Base-by-base conservation (phyloP, 2,797 vertebrate genomes). In the Pelochelys cantorii region DNA sequence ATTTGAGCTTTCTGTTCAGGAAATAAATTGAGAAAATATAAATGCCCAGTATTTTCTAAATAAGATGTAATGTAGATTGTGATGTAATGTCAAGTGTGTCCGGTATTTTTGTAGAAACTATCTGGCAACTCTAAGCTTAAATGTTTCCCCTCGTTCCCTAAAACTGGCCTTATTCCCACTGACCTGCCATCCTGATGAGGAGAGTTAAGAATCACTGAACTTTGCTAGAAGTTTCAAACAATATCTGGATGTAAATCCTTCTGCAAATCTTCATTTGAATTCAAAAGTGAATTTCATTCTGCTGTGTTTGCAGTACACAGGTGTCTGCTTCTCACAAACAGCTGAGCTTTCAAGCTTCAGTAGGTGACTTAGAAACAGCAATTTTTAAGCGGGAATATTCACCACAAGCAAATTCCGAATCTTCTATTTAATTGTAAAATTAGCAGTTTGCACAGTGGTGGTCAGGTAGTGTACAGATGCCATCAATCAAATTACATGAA, bases 391-490 rank as follows among this genome's bases (percentile, higher is more conserved):
- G 56, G 1, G 27, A 94, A 78, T 71, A 79, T 13, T 34, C 55
- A 14, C 25, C 1, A 52, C 5, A 53, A 52, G 79, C 55, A 57
- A 42, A 57, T 15, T 78, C 3, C 22, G 23, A 48, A 60, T 48
- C 27, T 20, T 71, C 37, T 5, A 12, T 31, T 20, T 11, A 27
- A 25, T 17, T 37, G 56, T 42, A 27, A 27, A 81, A 11, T 29
- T 56, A 34, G 15, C 34, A 29, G n/a, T 57, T 17, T 27, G 56
- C 37, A 59, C 34, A 5, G 10, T 42, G 11, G 4, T 15, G 12
- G 25, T 29, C 0, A 1, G 3, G 71, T 22, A 59, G 34, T 2
- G 2, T 0, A 0, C 1, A 60, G 22, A 29, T 7, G 15, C 5
- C 60, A 53, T 53, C 23, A 42, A 81, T 55, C 55, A 34, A 59